A percentile compares a stretch with the other conserved stretches of the same genome.
phyloP scores from a whole-genome alignment of 2,888 invertebrate genomes.

The Petrolisthes cinctipes region DNA sequence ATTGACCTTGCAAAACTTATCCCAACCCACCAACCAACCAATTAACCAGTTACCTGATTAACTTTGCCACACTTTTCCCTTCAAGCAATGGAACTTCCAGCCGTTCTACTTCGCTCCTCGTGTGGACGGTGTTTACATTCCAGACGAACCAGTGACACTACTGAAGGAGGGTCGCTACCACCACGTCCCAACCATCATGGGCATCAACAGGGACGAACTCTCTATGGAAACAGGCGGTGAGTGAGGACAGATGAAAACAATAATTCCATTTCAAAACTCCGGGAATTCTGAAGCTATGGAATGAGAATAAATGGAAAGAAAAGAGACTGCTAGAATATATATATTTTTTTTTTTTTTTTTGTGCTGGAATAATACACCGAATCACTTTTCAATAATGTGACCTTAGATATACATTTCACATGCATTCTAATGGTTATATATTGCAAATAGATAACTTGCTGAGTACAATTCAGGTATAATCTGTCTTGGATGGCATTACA shows the following conservation, averaged over 20 bases:
- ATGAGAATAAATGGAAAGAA: not conserved
- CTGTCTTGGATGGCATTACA: too few relatives aligned
- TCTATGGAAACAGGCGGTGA: slow-evolving; percentile 38
- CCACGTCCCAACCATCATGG: slow-evolving; percentile 49
- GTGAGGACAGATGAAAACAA: not conserved
- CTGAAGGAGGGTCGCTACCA: slow-evolving; percentile 44
- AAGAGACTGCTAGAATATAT: too few relatives aligned
- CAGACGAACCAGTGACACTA: slow-evolving; percentile 39
- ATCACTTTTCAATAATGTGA: too few relatives aligned
- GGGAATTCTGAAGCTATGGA: not conserved
- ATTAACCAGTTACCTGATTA: not conserved
- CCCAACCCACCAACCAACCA: not conserved
- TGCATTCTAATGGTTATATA: too few relatives aligned
- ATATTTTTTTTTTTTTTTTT: too few relatives aligned
- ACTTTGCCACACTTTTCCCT: too few relatives aligned
- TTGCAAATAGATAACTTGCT: too few relatives aligned
- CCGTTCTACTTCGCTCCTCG: slow-evolving; percentile 51
- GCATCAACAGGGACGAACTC: slow-evolving; percentile 48
- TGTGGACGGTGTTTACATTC: slow-evolving; percentile 49
- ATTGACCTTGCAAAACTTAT: not conserved
- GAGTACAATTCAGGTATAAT: too few relatives aligned
- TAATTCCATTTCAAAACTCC: not conserved
- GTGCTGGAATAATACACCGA: too few relatives aligned
- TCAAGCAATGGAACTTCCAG: slow-evolving; percentile 33
- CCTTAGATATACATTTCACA: too few relatives aligned